Percentiles rank a stretch among this genome's conserved stretches.
These are phyloP conservation scores for Pipistrellus nathusii DNA, from an alignment of 2,797 vertebrate genomes.

Conservation along the genomic window DNA sequence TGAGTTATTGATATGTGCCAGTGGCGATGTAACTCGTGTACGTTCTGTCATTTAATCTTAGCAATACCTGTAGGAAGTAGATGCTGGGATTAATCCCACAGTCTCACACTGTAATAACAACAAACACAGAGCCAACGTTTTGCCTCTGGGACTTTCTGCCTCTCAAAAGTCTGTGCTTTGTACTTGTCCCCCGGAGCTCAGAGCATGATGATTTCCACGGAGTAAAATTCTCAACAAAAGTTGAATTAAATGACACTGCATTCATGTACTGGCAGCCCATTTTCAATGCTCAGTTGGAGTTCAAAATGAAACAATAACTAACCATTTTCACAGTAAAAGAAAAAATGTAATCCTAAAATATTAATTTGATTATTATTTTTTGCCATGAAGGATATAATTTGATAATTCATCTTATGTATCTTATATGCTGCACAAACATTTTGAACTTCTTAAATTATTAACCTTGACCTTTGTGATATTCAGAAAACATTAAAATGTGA, in stretches of 20 bases:
- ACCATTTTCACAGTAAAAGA: slow-evolving; percentile 10
- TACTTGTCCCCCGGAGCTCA: not conserved
- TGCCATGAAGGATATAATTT: not conserved
- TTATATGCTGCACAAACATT: not conserved
- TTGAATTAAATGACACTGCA: not conserved
- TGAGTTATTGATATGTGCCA: not conserved
- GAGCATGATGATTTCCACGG: not conserved
- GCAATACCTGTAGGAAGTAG: not conserved
- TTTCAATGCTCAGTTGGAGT: not conserved
- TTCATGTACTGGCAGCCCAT: not conserved
- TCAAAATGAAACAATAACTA: slow-evolving; percentile 40
- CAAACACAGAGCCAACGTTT: not conserved
- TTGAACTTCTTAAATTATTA: slow-evolving; percentile 8
- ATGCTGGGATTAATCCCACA: not conserved
- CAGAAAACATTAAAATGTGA: slow-evolving; percentile 8
- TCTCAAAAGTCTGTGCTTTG: not conserved
- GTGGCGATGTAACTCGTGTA: not conserved
- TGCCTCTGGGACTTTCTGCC: not conserved
- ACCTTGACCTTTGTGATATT: not conserved
- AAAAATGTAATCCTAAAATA: not conserved
- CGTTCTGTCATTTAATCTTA: not conserved
- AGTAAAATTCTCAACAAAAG: not conserved
- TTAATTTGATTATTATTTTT: slow-evolving; percentile 18
- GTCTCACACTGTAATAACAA: not conserved
- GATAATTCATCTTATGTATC: not conserved